These are phyloP conservation scores for Schizopygopsis malacanthus DNA, from an alignment of 2,797 vertebrate species.

Conservation along the genomic window DNA sequence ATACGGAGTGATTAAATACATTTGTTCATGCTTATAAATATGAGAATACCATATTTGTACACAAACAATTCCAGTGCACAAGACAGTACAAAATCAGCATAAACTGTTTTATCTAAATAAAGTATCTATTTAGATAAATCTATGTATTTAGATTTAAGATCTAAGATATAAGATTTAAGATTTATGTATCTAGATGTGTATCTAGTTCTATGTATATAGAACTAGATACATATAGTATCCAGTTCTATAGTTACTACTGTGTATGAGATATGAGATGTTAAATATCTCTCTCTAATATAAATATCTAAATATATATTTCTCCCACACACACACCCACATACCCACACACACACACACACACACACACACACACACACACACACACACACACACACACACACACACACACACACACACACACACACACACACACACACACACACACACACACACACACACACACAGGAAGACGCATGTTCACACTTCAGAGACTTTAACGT, in stretches of 20 bases:
- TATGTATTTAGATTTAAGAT: too few species aligned
- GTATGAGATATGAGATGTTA: neutral
- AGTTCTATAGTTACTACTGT: neutral
- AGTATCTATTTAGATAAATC: neutral
- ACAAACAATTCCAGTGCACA: neutral
- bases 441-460: conserved; percentile 57
- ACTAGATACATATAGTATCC: neutral
- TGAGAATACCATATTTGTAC: neutral
- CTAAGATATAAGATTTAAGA: too few species aligned
- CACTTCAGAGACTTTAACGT: conserved; percentile 63
- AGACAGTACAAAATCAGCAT: neutral
- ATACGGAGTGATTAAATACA: neutral
- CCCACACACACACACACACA: conserved; percentile 57
- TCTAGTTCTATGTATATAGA: too few species aligned
- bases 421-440: conserved; percentile 57
- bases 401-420: conserved; percentile 57
- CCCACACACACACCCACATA: neutral
- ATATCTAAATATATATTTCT: neutral
- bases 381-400: conserved; percentile 57
- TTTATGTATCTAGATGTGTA: too few species aligned
- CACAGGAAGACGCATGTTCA: conserved; percentile 74
- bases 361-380: conserved; percentile 57
- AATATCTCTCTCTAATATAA: neutral
- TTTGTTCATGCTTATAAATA: neutral
- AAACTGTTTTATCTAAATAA: neutral